Conservation (phyloP, 1,140 invertebrate genomes). For the Solenopsis fugax region DNA sequence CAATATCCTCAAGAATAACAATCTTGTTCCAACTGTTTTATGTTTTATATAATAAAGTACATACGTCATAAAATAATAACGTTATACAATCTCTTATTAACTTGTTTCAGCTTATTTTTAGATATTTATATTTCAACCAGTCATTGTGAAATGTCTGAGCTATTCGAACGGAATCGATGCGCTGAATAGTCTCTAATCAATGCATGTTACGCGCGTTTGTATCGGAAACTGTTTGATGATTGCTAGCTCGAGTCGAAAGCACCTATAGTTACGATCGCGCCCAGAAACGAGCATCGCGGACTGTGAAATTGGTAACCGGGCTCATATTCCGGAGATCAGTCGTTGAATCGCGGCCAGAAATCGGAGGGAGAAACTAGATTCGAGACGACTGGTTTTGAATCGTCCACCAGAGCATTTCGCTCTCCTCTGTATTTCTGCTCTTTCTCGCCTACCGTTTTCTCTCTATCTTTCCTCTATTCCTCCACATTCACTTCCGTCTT, state of each 20-base stretch:
- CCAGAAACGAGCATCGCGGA: neutral
- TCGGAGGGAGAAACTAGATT: constrained; percentile 18
- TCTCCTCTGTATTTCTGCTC: constrained; percentile 24
- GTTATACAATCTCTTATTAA: neutral
- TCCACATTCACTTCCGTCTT: neutral
- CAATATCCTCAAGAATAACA: too few species aligned
- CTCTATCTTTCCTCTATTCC: constrained; percentile 5
- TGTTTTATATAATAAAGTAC: neutral
- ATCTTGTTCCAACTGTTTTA: neutral
- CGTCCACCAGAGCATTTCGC: constrained; percentile 59
- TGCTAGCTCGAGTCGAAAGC: constrained; percentile 2
- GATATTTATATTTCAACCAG: neutral
- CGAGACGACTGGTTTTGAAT: constrained; percentile 64
- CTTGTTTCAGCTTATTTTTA: neutral
- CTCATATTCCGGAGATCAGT: constrained; percentile 47
- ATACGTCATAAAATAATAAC: neutral
- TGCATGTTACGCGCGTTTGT: neutral
- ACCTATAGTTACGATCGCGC: neutral
- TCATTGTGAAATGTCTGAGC: neutral
- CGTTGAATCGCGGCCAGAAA: constrained; percentile 66
- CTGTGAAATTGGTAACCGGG: constrained; percentile 28
- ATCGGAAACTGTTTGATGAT: constrained; percentile 37
- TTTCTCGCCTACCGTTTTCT: neutral
- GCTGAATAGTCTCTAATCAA: constrained; percentile 25
- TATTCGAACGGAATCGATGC: constrained; percentile 2